phyloP scores from a whole-genome alignment of 2,888 invertebrate species.

The Cantharis nigra region DNA sequence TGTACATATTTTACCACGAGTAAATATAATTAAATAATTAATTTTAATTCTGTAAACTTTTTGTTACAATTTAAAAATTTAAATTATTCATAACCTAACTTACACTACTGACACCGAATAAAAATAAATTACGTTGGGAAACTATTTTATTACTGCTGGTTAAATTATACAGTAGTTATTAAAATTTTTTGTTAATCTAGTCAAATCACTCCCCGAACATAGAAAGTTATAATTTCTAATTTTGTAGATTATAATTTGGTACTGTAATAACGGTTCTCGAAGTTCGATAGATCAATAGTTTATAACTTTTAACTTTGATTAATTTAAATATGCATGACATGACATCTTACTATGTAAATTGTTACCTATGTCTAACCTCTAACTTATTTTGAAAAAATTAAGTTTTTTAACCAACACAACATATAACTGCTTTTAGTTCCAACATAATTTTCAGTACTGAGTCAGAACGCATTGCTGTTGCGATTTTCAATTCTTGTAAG shows the following conservation, averaged over 20 bases:
- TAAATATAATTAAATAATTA: background rate
- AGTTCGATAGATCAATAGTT: background rate
- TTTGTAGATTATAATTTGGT: background rate
- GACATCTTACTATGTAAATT: background rate
- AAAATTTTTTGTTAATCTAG: background rate
- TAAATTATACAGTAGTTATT: background rate
- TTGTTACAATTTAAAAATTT: background rate
- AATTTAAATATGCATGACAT: background rate
- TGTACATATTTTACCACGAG: background rate
- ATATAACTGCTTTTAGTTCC: background rate
- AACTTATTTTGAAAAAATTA: background rate
- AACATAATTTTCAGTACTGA: background rate
- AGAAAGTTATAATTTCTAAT: background rate
- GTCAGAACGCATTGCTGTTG: background rate
- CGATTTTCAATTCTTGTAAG: background rate
- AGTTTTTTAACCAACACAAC: background rate
- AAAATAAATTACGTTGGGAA: background rate
- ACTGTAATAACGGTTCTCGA: background rate
- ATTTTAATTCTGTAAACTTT: background rate
- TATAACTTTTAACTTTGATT: background rate
- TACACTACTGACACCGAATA: background rate
- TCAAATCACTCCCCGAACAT: background rate
- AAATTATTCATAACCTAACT: background rate
- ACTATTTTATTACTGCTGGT: background rate
- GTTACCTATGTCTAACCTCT: background rate